Evolutionary conservation across 2,888 invertebrate genomes (phyloP).

Genomic region (Pasiphila rectangulata): DNA sequence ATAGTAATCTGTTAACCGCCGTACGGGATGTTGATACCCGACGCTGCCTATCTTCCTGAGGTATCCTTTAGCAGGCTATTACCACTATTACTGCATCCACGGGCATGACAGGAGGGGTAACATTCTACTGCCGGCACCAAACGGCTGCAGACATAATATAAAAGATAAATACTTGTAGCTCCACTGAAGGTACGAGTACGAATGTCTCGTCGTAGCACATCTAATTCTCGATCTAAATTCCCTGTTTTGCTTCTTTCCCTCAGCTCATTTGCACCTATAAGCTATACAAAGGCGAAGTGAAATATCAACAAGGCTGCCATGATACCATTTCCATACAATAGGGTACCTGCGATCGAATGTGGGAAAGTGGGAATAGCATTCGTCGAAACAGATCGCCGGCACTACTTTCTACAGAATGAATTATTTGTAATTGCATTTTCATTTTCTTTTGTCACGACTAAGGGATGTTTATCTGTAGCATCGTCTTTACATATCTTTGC

Average conservation of each 20-base stretch:
- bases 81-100: too few species aligned
- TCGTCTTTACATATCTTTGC: not conserved
- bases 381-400: conserved; percentile 21
- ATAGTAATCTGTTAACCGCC: too few species aligned
- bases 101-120: too few species aligned
- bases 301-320: conserved; percentile 31
- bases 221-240: conserved; percentile 10
- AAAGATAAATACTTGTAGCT: not conserved
- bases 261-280: conserved; percentile 20
- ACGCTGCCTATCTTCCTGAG: too few species aligned
- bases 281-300: conserved; percentile 25
- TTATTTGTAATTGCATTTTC: conserved; percentile 22
- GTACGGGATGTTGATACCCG: too few species aligned
- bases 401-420: conserved; percentile 28
- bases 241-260: conserved; percentile 15
- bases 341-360: conserved; percentile 40
- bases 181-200: not conserved
- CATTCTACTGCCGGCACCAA: too few species aligned
- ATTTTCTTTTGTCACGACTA: conserved; percentile 20
- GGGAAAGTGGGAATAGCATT: conserved; percentile 35
- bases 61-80: too few species aligned
- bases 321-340: conserved; percentile 48
- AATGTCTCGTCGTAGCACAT: not conserved
- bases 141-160: too few species aligned
- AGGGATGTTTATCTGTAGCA: not conserved